phyloP scores from a whole-genome alignment of 37 sponge, comb jelly and placozoan genomes.

The Cladorhizidae sp. region DNA sequence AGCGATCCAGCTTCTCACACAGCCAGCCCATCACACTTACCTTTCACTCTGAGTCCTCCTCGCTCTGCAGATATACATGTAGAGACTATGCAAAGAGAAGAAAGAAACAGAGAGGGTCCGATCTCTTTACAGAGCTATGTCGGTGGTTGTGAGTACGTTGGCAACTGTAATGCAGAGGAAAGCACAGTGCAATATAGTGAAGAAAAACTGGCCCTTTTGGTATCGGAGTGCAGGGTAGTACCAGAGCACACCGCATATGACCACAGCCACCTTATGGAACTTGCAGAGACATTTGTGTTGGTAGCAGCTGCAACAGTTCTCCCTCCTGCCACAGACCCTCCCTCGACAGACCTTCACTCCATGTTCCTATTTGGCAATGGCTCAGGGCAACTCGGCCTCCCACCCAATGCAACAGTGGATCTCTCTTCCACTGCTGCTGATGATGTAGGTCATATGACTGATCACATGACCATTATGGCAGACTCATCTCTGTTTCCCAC shows the following conservation, averaged over 20 bases:
- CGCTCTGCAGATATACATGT: not conserved
- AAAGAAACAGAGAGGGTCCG: not conserved
- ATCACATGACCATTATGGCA: not conserved
- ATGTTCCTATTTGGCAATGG: conserved; percentile 10
- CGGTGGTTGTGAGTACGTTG: not conserved
- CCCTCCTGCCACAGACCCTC: not conserved
- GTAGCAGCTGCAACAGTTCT: too few species aligned
- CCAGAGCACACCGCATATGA: too few species aligned
- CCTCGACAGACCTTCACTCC: not conserved
- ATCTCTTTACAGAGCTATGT: not conserved
- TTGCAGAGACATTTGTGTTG: too few species aligned
- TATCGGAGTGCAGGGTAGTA: too few species aligned
- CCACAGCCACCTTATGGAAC: too few species aligned
- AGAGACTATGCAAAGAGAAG: not conserved
- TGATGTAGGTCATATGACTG: not conserved
- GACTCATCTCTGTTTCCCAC: not conserved
- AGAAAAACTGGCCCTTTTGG: too few species aligned
- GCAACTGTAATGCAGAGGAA: not conserved
- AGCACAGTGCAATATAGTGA: too few species aligned
- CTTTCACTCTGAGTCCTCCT: not conserved
- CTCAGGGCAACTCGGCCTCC: not conserved
- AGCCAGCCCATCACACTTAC: conserved; percentile 3
- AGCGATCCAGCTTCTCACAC: not conserved
- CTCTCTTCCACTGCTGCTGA: too few species aligned
- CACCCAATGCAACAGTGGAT: not conserved